Percentiles rank a stretch among this genome's conserved stretches.
Conservation (phyloP, 2,888 invertebrate genomes). For the Ennomos fuscantarius region DNA sequence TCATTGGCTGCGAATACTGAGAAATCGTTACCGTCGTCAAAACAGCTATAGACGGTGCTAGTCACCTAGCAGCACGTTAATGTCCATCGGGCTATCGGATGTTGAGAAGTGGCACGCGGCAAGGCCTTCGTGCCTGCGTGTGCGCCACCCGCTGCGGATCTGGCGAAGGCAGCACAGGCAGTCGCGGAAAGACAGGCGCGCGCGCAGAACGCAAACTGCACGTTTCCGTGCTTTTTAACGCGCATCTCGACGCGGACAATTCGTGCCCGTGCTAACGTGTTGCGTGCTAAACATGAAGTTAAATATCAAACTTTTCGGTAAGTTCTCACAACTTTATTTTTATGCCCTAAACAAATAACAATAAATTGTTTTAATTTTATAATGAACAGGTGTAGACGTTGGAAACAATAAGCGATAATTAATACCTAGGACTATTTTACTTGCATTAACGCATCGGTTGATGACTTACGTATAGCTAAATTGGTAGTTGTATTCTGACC, state of each 20-base stretch:
- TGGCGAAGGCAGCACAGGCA: conserved; percentile 48
- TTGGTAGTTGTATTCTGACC: not conserved
- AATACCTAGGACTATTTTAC: conserved; percentile 25
- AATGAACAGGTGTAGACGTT: conserved; percentile 8
- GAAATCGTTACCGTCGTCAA: conserved; percentile 33
- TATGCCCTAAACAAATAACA: not conserved
- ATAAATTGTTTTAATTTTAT: conserved; percentile 1
- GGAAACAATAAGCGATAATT: conserved; percentile 37
- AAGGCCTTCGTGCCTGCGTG: conserved; percentile 52
- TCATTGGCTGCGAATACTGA: conserved; percentile 36
- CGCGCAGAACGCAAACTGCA: conserved; percentile 63
- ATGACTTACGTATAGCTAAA: not conserved
- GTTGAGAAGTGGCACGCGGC: conserved; percentile 65
- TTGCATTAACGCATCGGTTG: conserved; percentile 21
- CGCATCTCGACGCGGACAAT: conserved; percentile 47
- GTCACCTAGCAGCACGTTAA: conserved; percentile 23
- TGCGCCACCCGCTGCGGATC: conserved; percentile 46
- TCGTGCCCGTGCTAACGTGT: conserved; percentile 58
- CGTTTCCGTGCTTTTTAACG: conserved; percentile 44
- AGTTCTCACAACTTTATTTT: conserved; percentile 32
- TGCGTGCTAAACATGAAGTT: conserved; percentile 68
- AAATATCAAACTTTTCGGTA: conserved; percentile 72
- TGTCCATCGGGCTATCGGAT: conserved; percentile 54
- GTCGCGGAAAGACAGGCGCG: conserved; percentile 70
- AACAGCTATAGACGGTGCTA: conserved; percentile 15